Evolutionary conservation across 2,888 invertebrate species (phyloP).

Genomic region (Lucinisca nassula): DNA sequence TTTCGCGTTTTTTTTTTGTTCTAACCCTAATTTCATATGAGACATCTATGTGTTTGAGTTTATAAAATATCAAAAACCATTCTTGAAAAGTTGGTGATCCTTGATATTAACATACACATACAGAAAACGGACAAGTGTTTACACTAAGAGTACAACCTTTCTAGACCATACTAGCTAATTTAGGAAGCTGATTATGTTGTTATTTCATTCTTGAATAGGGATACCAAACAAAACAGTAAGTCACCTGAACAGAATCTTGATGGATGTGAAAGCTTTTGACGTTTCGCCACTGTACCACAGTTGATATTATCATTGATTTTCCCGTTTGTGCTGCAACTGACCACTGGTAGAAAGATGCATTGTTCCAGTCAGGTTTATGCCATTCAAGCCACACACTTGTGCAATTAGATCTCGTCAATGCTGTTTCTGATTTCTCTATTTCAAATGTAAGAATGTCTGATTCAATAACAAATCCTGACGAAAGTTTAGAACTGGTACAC

Average conservation of each 20-base stretch:
- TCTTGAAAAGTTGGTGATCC: no score
- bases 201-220: background rate
- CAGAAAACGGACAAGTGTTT: no score
- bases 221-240: background rate
- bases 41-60: no score
- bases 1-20: no score
- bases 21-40: no score
- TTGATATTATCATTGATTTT: background rate
- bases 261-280: background rate
- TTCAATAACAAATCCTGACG: constrained; percentile 19
- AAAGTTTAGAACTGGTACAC: background rate
- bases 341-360: background rate
- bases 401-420: background rate
- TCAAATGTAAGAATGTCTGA: background rate
- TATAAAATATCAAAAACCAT: no score
- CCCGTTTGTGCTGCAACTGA: background rate
- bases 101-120: no score
- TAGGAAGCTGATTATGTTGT: background rate
- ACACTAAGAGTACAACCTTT: background rate
- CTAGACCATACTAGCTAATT: background rate
- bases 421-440: background rate
- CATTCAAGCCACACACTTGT: background rate
- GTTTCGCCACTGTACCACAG: background rate
- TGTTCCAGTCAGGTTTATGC: background rate
- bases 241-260: background rate